Base-by-base conservation (phyloP, 1,140 invertebrate genomes). In the Teleogryllus occipitalis region DNA sequence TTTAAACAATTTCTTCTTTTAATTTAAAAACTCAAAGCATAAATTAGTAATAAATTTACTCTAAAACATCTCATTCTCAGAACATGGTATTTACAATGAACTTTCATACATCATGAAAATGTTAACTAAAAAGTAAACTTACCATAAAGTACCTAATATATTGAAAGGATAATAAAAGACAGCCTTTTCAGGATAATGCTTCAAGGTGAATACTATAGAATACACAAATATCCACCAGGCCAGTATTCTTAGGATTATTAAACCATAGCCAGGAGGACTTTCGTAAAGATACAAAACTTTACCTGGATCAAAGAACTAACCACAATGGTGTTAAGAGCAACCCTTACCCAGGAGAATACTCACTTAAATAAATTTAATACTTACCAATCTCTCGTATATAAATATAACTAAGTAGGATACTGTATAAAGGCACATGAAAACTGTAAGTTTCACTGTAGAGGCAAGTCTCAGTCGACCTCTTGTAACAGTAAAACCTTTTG, bases 401-500 rank as follows among this genome's bases (percentile, higher is more conserved):
- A 96, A 95, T 0, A 97, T 87, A 0, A 90, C 86, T 2, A 90
- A 84, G 82, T 93, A 94, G 7, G 90, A 90, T n/a, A 93, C 86
- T 0, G 89, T 84, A 82, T 95, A 95, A 46, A 93, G 85, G 78
- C 91, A 92, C 88, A 95, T 92, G 84, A 97, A 95, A n/a, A 94
- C 87, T 8, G 91, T 92, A 18, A 96, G 86, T 86, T 95, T 94
- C 7, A 94, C 88, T 1, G 91, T 90, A 27, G 93, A 92, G 15
- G 86, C 87, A 3, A 90, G 86, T 74, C 92, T 90, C 18, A 97
- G 86, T 6, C 94, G 85, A 0, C 94, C 96, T 79, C 95, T 88
- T 0, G 96, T 97, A 14, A 98, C 92, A 0, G 96, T 97, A 83
- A 93, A 97, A 5, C 96, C 96, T 86, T 97, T 96, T 0, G 93